Evolutionary conservation across 2,113 vertebrate species (phyloP).

Genomic region (Serranochromis macrocephalus): DNA sequence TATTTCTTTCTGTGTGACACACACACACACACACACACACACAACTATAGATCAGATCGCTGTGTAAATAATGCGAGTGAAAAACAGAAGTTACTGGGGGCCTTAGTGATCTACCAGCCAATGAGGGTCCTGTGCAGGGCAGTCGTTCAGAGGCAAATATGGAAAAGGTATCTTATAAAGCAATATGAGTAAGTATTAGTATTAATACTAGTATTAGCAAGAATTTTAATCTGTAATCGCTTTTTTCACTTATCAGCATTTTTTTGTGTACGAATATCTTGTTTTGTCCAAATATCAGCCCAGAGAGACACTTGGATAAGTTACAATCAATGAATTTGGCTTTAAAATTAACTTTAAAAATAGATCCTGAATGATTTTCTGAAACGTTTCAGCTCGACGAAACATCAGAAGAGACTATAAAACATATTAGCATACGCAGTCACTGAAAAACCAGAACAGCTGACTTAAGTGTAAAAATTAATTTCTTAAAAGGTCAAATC

Average conservation of each 20-base stretch:
- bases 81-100: neutral
- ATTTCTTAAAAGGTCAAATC: neutral
- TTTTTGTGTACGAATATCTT: neutral
- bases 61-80: neutral
- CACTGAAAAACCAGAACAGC: neutral
- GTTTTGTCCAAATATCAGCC: neutral
- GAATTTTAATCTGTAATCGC: neutral
- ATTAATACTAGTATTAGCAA: neutral
- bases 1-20: neutral
- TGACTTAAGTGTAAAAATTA: neutral
- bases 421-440: neutral
- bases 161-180: neutral
- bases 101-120: neutral
- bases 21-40: neutral
- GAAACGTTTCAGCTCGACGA: neutral
- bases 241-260: neutral
- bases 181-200: neutral
- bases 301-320: neutral
- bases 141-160: neutral
- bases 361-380: neutral
- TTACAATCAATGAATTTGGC: neutral
- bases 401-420: neutral
- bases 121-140: neutral
- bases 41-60: neutral
- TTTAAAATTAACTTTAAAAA: neutral